Evolutionary conservation across 2,113 vertebrate genomes (phyloP), one percentile per base, ranked within the genome.

Genomic region (Scalopus aquaticus): DNA sequence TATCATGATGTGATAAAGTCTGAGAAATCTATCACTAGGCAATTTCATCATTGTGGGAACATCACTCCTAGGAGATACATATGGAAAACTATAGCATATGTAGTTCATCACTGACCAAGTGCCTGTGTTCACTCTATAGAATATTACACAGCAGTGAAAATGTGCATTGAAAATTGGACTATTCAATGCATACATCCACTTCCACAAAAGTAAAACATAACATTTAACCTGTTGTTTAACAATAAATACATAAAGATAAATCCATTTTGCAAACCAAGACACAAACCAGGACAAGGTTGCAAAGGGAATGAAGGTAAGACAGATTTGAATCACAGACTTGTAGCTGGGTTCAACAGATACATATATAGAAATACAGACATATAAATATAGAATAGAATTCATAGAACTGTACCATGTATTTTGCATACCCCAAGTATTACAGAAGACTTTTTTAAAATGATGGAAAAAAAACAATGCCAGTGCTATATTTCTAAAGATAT

Each of bases 221-320:
- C 64, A 65, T 42, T 32, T 28, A 42, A 85, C 65, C 67, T 7
- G n/a, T n/a, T n/a, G n/a, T n/a, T 79, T 44, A 73, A 56, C 11
- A 12, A 84, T 73, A 91, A 73, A 73, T 58, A 7, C 32, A 91
- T 37, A 82, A 85, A 82, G 78, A 72, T 62, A 85, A 78, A 80
- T 80, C 5, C 62, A 30, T 35, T 60, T 81, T 54, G 67, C n/a
- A n/a, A n/a, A n/a, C n/a, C n/a, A n/a, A n/a, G n/a, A n/a, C n/a
- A n/a, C 22, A 86, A 87, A 49, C 73, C 37, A 81, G 37, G 49
- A 72, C 44, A 80, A 22, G 11, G 22, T 5, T 85, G 32, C 67
- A 46, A 67, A 81, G 39, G 65, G 32, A 74, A 86, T 35, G 24
- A 6, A 24, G n/a, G n/a, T 12, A 37, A 2, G 15, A 65, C 11